Conservation (phyloP, 1,140 invertebrate genomes). For the Nymphalis io region DNA sequence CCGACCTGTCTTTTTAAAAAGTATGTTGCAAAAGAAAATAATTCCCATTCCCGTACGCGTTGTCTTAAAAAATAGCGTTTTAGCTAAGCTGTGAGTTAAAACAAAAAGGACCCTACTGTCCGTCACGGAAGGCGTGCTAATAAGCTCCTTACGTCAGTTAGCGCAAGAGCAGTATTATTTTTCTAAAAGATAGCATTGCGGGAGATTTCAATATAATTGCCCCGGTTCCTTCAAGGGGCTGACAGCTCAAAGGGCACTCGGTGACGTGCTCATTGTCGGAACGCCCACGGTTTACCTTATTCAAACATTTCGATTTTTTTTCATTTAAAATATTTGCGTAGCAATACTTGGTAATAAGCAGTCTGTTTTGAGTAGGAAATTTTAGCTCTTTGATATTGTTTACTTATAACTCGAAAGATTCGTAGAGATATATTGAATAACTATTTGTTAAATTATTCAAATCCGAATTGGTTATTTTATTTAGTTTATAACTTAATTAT, state of each 20-base stretch:
- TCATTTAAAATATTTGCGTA: constrained; percentile 60
- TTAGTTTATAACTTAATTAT: constrained; percentile 26
- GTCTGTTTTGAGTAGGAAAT: constrained; percentile 38
- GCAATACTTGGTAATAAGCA: constrained; percentile 49
- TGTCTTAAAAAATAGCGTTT: constrained; percentile 25
- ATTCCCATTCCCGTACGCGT: constrained; percentile 7
- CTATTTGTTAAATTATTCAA: constrained; percentile 16
- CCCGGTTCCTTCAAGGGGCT: constrained; percentile 73
- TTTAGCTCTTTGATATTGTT: constrained; percentile 19
- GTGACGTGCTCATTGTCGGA: constrained; percentile 75
- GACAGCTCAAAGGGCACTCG: constrained; percentile 75
- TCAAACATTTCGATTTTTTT: constrained; percentile 66
- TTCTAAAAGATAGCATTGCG: constrained; percentile 75
- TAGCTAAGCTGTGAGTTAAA: constrained; percentile 39
- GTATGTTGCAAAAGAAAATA: constrained; percentile 11
- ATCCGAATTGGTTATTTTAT: constrained; percentile 28
- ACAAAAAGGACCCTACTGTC: constrained; percentile 51
- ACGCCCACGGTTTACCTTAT: constrained; percentile 71
- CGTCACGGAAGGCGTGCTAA: constrained; percentile 63
- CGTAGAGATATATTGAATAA: not conserved
- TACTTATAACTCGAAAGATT: not conserved
- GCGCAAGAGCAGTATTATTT: constrained; percentile 68
- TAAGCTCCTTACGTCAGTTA: constrained; percentile 71
- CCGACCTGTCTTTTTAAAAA: not conserved
- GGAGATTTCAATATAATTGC: constrained; percentile 78